phyloP scores from a whole-genome alignment of 2,797 vertebrate species.

The Chrosomus eos region DNA sequence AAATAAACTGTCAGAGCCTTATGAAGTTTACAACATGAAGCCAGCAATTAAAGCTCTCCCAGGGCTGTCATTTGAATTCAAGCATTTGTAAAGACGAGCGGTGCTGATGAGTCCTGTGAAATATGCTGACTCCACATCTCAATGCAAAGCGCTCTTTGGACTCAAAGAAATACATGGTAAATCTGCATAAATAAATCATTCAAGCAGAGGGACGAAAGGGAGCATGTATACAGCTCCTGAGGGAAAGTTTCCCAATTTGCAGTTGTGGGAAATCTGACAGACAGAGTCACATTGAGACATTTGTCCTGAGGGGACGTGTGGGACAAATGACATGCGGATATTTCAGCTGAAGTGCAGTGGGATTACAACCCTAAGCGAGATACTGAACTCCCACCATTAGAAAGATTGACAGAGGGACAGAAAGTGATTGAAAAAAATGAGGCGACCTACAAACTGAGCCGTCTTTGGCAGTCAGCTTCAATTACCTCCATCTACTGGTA shows the following conservation, averaged over 20 bases:
- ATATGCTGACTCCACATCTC: slow-evolving; percentile 66
- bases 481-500: slow-evolving; percentile 73
- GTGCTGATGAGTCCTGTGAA: slow-evolving; percentile 64
- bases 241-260: slow-evolving; percentile 70
- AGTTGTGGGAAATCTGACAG: slow-evolving; percentile 79
- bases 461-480: slow-evolving; percentile 75
- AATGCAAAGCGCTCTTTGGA: slow-evolving; percentile 54
- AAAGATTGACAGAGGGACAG: slow-evolving; percentile 51
- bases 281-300: slow-evolving; percentile 57
- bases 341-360: slow-evolving; percentile 72
- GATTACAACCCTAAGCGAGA: slow-evolving; percentile 70
- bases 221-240: slow-evolving; percentile 62
- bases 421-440: slow-evolving; percentile 51
- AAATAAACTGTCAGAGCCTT: slow-evolving; percentile 55
- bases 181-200: slow-evolving; percentile 78
- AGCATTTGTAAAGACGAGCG: slow-evolving; percentile 42
- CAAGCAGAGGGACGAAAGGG: slow-evolving; percentile 50
- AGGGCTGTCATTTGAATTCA: slow-evolving; percentile 48
- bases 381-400: slow-evolving; percentile 64
- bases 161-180: slow-evolving; percentile 64
- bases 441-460: slow-evolving; percentile 67
- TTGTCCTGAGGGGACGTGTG: slow-evolving; percentile 73
- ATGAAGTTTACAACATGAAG: slow-evolving; percentile 45
- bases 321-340: slow-evolving; percentile 78
- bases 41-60: slow-evolving; percentile 47